phyloP scores from a whole-genome alignment of 2,113 vertebrate species.

The Platycercus adscitus region DNA sequence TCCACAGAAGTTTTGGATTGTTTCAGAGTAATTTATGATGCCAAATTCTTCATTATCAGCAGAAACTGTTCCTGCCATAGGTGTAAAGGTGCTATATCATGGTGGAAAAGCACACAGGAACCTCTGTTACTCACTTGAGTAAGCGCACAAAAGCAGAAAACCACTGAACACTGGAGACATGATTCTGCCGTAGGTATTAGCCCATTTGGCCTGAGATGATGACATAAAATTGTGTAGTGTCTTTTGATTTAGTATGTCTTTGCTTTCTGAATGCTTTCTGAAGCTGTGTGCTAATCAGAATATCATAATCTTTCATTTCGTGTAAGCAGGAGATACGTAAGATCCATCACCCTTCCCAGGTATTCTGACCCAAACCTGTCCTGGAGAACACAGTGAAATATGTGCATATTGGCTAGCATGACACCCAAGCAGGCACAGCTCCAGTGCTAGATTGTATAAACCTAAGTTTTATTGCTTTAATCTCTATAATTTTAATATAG shows the following conservation, averaged over 20 bases:
- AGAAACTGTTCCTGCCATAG: not conserved
- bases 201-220: not conserved
- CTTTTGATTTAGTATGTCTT: not conserved
- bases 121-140: not conserved
- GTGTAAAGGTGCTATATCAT: not conserved
- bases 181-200: not conserved
- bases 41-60: not conserved
- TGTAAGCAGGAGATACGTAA: not conserved
- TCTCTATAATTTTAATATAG: not conserved
- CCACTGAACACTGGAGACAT: not conserved
- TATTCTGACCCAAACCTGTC: not conserved
- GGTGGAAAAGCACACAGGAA: not conserved
- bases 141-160: not conserved
- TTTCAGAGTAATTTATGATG: not conserved
- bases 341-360: not conserved
- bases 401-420: not conserved
- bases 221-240: not conserved
- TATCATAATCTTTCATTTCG: not conserved
- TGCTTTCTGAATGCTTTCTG: not conserved
- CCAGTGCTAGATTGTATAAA: not conserved
- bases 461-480: not conserved
- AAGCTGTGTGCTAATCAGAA: not conserved
- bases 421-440: not conserved
- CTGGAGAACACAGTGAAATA: not conserved
- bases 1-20: not conserved